Percentiles rank a stretch among this genome's conserved stretches.
phyloP scores from a whole-genome alignment of 2,113 vertebrate species.

The Zapus hudsonius region DNA sequence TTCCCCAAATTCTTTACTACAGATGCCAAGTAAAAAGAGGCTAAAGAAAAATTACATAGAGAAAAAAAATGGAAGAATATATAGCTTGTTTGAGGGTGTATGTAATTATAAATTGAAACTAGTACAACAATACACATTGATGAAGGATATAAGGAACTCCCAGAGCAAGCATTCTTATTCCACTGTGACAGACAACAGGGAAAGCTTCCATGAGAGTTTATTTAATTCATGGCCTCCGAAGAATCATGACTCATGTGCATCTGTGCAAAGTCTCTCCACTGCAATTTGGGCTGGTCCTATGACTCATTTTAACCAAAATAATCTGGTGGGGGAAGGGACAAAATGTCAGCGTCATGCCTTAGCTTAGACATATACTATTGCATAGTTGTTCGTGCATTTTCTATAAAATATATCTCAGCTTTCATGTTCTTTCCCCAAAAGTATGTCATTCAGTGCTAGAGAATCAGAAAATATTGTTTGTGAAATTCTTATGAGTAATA shows the following conservation, averaged over 20 bases:
- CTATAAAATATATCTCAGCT: no score
- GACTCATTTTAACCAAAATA: conserved; percentile 12
- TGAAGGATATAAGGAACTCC: neutral
- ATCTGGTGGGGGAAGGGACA: neutral
- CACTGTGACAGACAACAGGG: neutral
- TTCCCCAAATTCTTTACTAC: no score
- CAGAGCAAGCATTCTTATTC: neutral
- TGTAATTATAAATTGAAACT: neutral
- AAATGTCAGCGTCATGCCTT: neutral
- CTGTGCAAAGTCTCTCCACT: neutral
- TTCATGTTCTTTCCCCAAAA: no score
- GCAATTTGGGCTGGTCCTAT: neutral
- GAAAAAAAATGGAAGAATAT: no score
- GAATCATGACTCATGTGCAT: neutral
- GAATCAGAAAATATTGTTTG: no score
- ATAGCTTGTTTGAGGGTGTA: neutral
- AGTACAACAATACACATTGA: neutral
- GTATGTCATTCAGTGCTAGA: no score
- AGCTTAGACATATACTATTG: no score
- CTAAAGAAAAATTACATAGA: no score
- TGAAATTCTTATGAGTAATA: no score
- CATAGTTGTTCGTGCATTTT: no score
- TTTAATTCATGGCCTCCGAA: neutral
- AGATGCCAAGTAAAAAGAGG: no score
- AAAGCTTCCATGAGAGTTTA: neutral